phyloP scores from a whole-genome alignment of 2,888 invertebrate genomes.

The Vandiemenella viatica region DNA sequence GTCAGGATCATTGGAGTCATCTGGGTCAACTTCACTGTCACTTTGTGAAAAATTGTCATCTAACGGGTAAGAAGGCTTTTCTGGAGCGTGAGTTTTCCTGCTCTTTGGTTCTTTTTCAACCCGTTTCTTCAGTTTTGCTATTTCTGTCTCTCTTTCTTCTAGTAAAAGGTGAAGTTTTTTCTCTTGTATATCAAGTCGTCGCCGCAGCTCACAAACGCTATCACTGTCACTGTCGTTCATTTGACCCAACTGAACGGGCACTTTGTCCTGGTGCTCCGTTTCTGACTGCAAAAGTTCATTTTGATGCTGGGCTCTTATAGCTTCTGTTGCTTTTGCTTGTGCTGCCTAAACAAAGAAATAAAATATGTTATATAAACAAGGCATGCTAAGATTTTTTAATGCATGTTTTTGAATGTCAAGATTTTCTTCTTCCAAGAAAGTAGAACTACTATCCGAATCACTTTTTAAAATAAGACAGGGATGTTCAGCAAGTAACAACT shows the following conservation, averaged over 20 bases:
- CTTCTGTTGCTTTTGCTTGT: constrained; percentile 34
- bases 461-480: too few species aligned
- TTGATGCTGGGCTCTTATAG: constrained; percentile 37
- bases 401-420: too few species aligned
- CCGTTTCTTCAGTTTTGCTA: not conserved
- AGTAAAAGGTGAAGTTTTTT: too few species aligned
- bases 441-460: too few species aligned
- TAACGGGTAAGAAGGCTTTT: not conserved
- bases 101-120: not conserved
- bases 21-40: too few species aligned
- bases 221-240: constrained; percentile 14
- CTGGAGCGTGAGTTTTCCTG: not conserved
- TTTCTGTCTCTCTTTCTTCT: too few species aligned
- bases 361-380: too few species aligned
- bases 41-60: constrained; percentile 26
- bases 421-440: too few species aligned
- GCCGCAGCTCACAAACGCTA: constrained; percentile 15
- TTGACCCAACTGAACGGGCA: constrained; percentile 15
- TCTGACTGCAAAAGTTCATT: too few species aligned
- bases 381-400: too few species aligned
- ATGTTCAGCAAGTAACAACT: too few species aligned
- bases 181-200: constrained; percentile 13
- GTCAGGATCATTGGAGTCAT: constrained; percentile 45
- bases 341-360: too few species aligned
- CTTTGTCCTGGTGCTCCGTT: constrained; percentile 43